Conservation (phyloP, 1,140 invertebrate species). For the Ips typographus region DNA sequence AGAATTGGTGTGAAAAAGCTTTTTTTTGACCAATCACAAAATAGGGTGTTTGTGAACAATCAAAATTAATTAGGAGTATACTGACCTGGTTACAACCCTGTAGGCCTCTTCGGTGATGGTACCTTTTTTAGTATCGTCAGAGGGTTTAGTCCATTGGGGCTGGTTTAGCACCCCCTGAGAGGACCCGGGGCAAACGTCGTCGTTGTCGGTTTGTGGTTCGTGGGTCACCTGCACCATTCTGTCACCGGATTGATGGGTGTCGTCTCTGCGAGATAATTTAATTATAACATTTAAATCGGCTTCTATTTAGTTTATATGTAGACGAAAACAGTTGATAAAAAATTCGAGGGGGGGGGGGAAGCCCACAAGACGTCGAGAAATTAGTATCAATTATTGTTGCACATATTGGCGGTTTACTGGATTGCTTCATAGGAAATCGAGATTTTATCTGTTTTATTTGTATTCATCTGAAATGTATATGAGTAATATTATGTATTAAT, state of each 20-base stretch:
- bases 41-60: not conserved
- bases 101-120: conserved; percentile 35
- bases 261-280: no score
- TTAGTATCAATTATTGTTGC: not conserved
- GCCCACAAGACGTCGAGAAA: not conserved
- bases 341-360: not conserved
- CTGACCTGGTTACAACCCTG: conserved; percentile 37
- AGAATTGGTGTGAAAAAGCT: not conserved
- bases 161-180: not conserved
- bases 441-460: no score
- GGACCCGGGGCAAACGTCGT: conserved; percentile 16
- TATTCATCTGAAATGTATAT: no score
- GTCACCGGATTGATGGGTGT: not conserved
- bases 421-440: not conserved
- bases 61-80: not conserved
- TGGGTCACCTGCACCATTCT: conserved; percentile 38
- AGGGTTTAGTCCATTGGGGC: not conserved
- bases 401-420: not conserved
- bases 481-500: no score
- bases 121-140: not conserved
- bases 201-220: conserved; percentile 17
- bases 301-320: not conserved
- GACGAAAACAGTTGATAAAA: not conserved
- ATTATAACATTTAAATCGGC: not conserved
- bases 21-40: not conserved